Conservation (phyloP, 2,888 invertebrate species). For the Belgica antarctica region DNA sequence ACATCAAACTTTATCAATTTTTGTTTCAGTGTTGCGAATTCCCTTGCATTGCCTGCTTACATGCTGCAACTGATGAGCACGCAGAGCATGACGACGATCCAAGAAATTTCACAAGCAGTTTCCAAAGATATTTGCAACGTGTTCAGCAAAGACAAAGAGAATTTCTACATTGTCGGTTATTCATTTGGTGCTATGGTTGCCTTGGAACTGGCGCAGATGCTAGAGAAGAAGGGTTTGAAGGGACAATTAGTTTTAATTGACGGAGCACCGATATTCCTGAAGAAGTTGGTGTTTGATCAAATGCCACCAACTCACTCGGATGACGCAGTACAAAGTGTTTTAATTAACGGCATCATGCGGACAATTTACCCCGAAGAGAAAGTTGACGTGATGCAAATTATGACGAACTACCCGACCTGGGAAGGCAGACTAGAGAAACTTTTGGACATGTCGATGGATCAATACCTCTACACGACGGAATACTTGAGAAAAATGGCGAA, state of each 20-base stretch:
- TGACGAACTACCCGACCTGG: constrained; percentile 59
- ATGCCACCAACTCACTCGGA: constrained; percentile 49
- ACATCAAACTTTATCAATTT: too few relatives aligned
- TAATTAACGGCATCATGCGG: constrained; percentile 49
- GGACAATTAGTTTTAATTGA: constrained; percentile 74
- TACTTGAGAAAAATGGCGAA: constrained; percentile 54
- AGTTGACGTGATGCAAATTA: constrained; percentile 50
- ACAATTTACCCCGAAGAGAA: constrained; percentile 52
- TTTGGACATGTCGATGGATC: constrained; percentile 54
- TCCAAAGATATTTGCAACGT: constrained; percentile 61
- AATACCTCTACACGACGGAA: constrained; percentile 52
- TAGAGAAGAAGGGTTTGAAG: constrained; percentile 65
- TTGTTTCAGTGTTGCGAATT: constrained; percentile 56
- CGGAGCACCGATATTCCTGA: constrained; percentile 72
- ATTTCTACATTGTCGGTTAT: constrained; percentile 79
- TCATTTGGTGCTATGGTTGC: constrained; percentile 81
- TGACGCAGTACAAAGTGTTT: constrained; percentile 50
- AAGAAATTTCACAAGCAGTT: constrained; percentile 58
- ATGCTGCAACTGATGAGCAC: constrained; percentile 46
- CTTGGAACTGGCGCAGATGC: constrained; percentile 69
- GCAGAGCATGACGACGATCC: constrained; percentile 48
- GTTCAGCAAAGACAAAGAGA: constrained; percentile 57
- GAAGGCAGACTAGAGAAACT: constrained; percentile 60
- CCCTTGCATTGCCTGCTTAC: constrained; percentile 55
- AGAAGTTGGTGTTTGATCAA: constrained; percentile 53